Evolutionary conservation across 2,113 vertebrate genomes (phyloP).

Genomic region (Myxocyprinus asiaticus): DNA sequence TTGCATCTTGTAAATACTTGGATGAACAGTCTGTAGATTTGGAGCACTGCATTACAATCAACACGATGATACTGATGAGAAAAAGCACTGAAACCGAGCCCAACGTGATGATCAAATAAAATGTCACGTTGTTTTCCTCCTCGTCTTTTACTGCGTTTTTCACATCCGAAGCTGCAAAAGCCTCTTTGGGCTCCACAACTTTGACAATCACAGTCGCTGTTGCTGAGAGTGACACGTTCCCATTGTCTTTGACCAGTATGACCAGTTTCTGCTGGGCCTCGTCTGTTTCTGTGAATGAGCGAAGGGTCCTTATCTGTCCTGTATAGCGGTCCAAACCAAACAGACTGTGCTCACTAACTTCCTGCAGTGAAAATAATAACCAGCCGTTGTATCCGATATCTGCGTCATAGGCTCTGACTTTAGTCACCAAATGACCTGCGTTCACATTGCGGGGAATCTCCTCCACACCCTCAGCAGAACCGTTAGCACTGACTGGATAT

Average conservation of each 20-base stretch:
- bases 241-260: neutral
- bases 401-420: slow-evolving; percentile 2
- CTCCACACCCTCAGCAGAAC: slow-evolving; percentile 1
- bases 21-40: neutral
- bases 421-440: neutral
- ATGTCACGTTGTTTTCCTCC: neutral
- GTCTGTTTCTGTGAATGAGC: slow-evolving; percentile 1
- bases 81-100: neutral
- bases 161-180: neutral
- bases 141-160: neutral
- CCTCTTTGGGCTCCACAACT: slow-evolving; percentile 1
- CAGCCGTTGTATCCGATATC: neutral
- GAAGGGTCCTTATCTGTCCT: slow-evolving; percentile 2
- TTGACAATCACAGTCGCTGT: neutral
- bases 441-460: slow-evolving; percentile 6
- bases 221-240: neutral
- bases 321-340: neutral
- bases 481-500: neutral
- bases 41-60: neutral
- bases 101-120: neutral
- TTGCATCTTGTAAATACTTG: neutral
- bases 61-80: slow-evolving; percentile 1
- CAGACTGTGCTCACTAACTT: neutral
- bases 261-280: neutral
- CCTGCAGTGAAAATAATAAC: neutral